A percentile compares a stretch with the other conserved stretches of the same genome.
These are phyloP conservation scores for Eilema caniola DNA, from an alignment of 2,888 invertebrate species.

Conservation along the genomic window DNA sequence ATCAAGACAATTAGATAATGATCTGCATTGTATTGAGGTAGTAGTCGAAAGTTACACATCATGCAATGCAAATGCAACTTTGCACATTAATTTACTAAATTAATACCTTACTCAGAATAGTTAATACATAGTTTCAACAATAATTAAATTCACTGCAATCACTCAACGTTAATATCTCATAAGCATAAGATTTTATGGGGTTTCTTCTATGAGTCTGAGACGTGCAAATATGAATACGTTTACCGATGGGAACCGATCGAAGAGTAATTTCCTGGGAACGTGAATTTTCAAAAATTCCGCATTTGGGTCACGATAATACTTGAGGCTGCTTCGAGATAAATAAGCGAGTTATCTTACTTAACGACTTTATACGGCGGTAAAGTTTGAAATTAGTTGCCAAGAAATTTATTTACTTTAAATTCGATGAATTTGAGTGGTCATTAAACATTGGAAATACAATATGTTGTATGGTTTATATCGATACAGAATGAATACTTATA, in stretches of 20 bases:
- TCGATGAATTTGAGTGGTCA: not conserved
- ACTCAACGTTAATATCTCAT: conserved; percentile 1
- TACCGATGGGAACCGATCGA: conserved; percentile 14
- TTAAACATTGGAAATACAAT: not conserved
- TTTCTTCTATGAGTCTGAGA: not conserved
- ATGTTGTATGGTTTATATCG: not conserved
- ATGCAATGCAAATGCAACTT: no score
- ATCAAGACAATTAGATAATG: no score
- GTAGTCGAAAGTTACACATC: no score
- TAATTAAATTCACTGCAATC: not conserved
- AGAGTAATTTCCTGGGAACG: conserved; percentile 22
- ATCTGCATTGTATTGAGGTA: no score
- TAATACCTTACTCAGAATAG: not conserved
- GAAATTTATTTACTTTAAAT: not conserved
- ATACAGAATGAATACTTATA: not conserved
- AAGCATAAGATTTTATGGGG: not conserved
- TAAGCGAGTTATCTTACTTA: conserved; percentile 3
- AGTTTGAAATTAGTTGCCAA: not conserved
- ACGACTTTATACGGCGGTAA: not conserved
- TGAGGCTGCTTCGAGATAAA: not conserved
- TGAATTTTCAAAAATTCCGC: conserved; percentile 9
- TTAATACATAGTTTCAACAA: not conserved
- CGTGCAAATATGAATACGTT: conserved; percentile 17
- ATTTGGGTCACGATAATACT: conserved; percentile 11
- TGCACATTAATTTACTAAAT: not conserved